These are phyloP conservation scores for Clarias batrachus DNA, from an alignment of 2,113 vertebrate species.

Conservation along the genomic window DNA sequence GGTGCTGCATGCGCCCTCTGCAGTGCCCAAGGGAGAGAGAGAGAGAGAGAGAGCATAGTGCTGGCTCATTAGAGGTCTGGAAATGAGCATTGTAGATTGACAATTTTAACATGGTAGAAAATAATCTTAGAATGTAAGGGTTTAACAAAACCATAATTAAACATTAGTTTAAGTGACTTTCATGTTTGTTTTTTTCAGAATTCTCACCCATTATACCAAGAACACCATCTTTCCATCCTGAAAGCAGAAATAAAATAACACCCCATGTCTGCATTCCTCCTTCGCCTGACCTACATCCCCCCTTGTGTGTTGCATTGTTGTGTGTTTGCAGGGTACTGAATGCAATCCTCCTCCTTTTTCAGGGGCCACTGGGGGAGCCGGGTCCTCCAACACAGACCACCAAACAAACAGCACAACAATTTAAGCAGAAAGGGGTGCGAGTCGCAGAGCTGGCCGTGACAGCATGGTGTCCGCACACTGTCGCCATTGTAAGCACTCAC, in stretches of 20 bases:
- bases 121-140: neutral
- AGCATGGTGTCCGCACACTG: conserved; percentile 69
- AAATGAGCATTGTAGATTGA: neutral
- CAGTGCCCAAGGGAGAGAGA: conserved; percentile 59
- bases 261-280: conserved; percentile 17
- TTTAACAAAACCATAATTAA: neutral
- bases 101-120: neutral
- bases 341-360: conserved; percentile 52
- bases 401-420: conserved; percentile 61
- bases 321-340: conserved; percentile 46
- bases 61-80: conserved; percentile 47
- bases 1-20: neutral
- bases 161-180: neutral
- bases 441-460: conserved; percentile 64
- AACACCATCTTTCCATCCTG: conserved; percentile 6
- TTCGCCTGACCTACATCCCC: conserved; percentile 66
- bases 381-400: conserved; percentile 54
- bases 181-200: neutral
- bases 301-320: conserved; percentile 45
- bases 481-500: conserved; percentile 69
- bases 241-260: neutral
- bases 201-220: neutral
- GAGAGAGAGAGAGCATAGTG: conserved; percentile 43
- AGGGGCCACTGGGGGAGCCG: conserved; percentile 51
- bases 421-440: conserved; percentile 45